These are phyloP conservation scores for Heliothis peltigera DNA, from an alignment of 2,888 invertebrate genomes.

Conservation along the genomic window DNA sequence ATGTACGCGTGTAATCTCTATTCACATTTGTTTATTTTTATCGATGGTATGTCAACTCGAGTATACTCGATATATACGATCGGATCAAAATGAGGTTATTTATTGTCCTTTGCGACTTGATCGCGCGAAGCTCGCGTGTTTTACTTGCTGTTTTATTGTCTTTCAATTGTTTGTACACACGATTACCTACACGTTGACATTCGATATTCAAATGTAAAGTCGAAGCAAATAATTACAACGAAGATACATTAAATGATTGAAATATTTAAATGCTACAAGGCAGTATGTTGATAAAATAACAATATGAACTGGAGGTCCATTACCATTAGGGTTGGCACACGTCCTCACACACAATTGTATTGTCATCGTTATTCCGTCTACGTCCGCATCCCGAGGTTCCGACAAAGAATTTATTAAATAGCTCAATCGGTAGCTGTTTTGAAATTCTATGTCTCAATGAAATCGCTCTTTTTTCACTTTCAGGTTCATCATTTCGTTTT, in stretches of 20 bases:
- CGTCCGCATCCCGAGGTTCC: slow-evolving; percentile 55
- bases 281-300: slow-evolving; percentile 55
- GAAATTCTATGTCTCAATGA: slow-evolving; percentile 49
- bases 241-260: slow-evolving; percentile 15
- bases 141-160: slow-evolving; percentile 68
- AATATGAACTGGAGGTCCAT: slow-evolving; percentile 48
- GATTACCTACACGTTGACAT: slow-evolving; percentile 35
- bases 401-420: slow-evolving; percentile 61
- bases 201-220: slow-evolving; percentile 39
- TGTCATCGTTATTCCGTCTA: slow-evolving; percentile 58
- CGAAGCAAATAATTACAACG: slow-evolving; percentile 13
- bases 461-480: slow-evolving; percentile 36
- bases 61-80: slow-evolving; percentile 61
- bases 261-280: slow-evolving; percentile 35
- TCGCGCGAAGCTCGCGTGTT: slow-evolving; percentile 62
- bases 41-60: slow-evolving; percentile 67
- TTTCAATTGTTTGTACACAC: slow-evolving; percentile 53
- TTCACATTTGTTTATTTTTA: slow-evolving; percentile 70
- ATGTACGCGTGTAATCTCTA: slow-evolving; percentile 64
- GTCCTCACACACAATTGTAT: slow-evolving; percentile 57
- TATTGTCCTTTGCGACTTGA: slow-evolving; percentile 65
- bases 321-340: slow-evolving; percentile 57
- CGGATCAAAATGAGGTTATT: slow-evolving; percentile 69
- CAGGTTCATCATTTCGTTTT: slow-evolving; percentile 26
- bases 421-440: slow-evolving; percentile 59